Base-by-base conservation (phyloP, 1,140 invertebrate genomes). In the Agrilus planipennis region DNA sequence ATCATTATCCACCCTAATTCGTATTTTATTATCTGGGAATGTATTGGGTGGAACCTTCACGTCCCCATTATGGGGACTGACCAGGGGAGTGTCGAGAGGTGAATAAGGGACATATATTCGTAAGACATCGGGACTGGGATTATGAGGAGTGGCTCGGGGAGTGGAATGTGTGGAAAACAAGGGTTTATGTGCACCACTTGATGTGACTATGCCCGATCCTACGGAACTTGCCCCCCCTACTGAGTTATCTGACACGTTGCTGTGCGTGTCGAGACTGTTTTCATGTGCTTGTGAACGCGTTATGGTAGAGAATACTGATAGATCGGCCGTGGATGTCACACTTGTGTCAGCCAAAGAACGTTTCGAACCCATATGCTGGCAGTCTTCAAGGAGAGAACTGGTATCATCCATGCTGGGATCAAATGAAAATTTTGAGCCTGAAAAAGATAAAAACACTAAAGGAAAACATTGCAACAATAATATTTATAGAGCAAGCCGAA, bases 261-360 rank as follows among this genome's bases (percentile, higher is more conserved):
- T 81, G 58, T 81, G 79, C 7, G 79, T 79, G 59, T 82, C 79
- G 27, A 79, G 65, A 47, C 76, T 79, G 60, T 81, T 81, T 54
- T 81, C 77, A 29, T 77, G 71, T 6, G 75, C 78, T 52, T 80
- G 78, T 1, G 79, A 81, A 39, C 78, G 68, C 2, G 78, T 80
- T 6, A 72, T 67, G 43, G 79, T 79, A 21, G 81, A 85, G 60
- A 85, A 81, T 30, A 84, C 79, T 42, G 81, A 84, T 15, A 86
- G 62, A 60, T 86, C 81, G 2, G 83, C 81, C 3, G 83, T 85
- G 9, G 84, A 87, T 1, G 83, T 87, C 14, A 84, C 79, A 38
- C 81, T 84, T 2, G 84, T 89, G 48, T 84, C 83, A 10, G 83
- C 81, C 22, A 89, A 66, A 18, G 83, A 87, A 15, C 79, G 72